Conservation (phyloP, 2,797 vertebrate genomes). For the Tragopan temminckii region DNA sequence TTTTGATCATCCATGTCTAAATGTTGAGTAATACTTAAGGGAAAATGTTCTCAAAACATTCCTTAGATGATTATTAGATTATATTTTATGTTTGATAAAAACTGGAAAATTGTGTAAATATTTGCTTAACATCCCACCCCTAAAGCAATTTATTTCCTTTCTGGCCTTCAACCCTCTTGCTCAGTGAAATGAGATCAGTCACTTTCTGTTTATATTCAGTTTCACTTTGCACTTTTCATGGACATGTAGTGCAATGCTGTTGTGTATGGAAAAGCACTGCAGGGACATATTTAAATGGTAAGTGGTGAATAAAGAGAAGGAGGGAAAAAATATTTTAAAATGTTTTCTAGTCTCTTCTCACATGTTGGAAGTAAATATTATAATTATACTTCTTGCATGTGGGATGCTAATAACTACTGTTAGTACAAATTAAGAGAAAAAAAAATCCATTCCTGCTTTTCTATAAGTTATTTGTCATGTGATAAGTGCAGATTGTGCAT, state of each 20-base stretch:
- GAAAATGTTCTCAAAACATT: constrained; percentile 74
- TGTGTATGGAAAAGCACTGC: not conserved
- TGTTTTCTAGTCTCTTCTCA: not conserved
- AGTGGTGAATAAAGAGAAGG: not conserved
- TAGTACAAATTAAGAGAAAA: fast-evolving
- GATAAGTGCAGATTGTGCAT: not conserved
- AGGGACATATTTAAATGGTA: constrained; percentile 14
- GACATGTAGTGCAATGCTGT: not conserved
- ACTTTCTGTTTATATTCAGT: constrained; percentile 64
- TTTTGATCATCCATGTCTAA: constrained; percentile 70
- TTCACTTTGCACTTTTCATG: constrained; percentile 53
- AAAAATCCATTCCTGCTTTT: not conserved
- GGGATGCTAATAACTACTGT: not conserved
- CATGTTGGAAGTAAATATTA: not conserved
- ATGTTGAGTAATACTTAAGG: constrained; percentile 73
- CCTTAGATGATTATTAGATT: constrained; percentile 76
- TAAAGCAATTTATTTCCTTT: constrained; percentile 69
- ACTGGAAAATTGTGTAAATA: constrained; percentile 71
- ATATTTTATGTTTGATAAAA: constrained; percentile 76
- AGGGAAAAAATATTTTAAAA: not conserved
- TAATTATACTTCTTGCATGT: not conserved
- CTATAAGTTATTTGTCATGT: not conserved
- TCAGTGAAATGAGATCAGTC: constrained; percentile 64
- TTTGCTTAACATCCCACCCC: constrained; percentile 73
- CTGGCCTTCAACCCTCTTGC: constrained; percentile 57